Base-by-base conservation (phyloP, 1,140 invertebrate species). In the Philaenus spumarius region DNA sequence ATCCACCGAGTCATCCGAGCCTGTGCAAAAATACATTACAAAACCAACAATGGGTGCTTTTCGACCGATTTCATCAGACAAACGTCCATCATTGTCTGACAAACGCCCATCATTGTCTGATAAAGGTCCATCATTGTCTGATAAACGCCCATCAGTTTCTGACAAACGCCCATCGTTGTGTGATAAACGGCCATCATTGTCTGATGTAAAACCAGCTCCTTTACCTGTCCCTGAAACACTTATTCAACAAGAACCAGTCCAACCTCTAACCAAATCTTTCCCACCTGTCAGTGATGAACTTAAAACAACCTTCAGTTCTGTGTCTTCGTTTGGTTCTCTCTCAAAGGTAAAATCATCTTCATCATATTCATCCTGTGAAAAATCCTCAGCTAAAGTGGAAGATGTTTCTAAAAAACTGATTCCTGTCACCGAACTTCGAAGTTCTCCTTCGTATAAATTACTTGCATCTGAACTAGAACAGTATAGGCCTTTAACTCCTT, bases 281-380 rank as follows among this genome's bases (percentile, higher is more conserved):
- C 73, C 73, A 48, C 70, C 74, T n/a, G 67, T 74, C 14, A 68
- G 59, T 50, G 68, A 71, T 57, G 69, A 75, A 55, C 54, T 74
- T 52, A 73, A 74, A 52, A 34, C 51, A 39, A 19, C 51, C n/a
- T 53, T 53, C 19, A 39, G 19, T 12, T 26, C 22, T 51, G 30
- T 14, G 9, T 30, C 47, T 30, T 30, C 26, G 26, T 30, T 30
- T 30, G 26, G 26, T 4, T 9, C 26, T 4, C 3, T 30, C 3
- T 9, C 26, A 30, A 30, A 30, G 26, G 9, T 9, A 30, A 30
- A 30, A 30, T 30, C 26, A 30, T 30, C 26, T 9, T 4, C 26
- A 30, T 3, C 3, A 30, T 4, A 30, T 3, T 30, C 26, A 4
- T 30, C 26, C 26, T 4, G 3, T 30, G 26, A 30, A 30, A 30